Evolutionary conservation across 1,140 invertebrate species (phyloP).

Genomic region (Melitaea cinxia): DNA sequence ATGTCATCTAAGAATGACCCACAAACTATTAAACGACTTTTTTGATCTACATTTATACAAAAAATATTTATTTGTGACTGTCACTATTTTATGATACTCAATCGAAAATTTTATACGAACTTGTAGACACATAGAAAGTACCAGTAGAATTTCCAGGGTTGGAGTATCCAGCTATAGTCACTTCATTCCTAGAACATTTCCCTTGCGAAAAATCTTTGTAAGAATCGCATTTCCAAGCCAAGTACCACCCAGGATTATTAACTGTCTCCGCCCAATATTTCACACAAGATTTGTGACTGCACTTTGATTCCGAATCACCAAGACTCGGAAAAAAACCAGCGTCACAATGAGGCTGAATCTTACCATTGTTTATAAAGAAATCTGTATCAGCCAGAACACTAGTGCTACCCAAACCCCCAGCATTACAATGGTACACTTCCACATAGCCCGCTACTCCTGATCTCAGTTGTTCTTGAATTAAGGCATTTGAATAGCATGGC

Average conservation of each 20-base stretch:
- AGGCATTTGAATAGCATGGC: conserved; percentile 82
- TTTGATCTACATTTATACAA: too few relatives aligned
- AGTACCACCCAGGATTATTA: conserved; percentile 52
- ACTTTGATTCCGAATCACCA: conserved; percentile 65
- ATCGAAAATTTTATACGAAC: conserved; percentile 45
- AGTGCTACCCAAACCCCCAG: conserved; percentile 81
- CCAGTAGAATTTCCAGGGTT: conserved; percentile 73
- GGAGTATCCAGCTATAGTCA: conserved; percentile 66
- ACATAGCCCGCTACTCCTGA: conserved; percentile 81
- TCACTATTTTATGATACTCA: too few relatives aligned
- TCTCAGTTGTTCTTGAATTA: conserved; percentile 79
- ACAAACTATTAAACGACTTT: too few relatives aligned
- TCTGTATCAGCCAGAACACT: conserved; percentile 82
- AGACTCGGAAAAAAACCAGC: conserved; percentile 56
- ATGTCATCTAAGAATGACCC: too few relatives aligned
- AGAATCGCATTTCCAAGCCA: conserved; percentile 62
- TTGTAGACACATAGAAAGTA: conserved; percentile 69
- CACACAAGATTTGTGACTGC: conserved; percentile 71
- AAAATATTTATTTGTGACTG: too few relatives aligned
- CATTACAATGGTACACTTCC: conserved; percentile 83
- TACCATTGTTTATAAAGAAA: conserved; percentile 84
- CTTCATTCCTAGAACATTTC: conserved; percentile 58
- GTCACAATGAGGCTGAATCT: conserved; percentile 82
- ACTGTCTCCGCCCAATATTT: conserved; percentile 62
- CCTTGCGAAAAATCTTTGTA: conserved; percentile 59